phyloP scores from a whole-genome alignment of 2,797 vertebrate genomes.

The Gymnoscopelus braueri region DNA sequence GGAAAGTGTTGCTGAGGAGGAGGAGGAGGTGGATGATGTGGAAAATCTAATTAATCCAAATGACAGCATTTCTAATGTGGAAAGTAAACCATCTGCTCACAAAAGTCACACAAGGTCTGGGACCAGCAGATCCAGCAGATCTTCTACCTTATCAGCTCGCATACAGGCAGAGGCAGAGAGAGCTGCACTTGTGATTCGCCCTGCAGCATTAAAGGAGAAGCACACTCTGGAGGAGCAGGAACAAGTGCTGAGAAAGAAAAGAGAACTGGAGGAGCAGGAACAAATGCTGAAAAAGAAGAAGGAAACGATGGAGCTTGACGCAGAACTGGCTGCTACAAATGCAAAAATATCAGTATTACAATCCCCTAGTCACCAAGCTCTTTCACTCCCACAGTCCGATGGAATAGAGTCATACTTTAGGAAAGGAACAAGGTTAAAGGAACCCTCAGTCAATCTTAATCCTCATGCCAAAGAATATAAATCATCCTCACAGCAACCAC shows the following conservation, averaged over 20 bases:
- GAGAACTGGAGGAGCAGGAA: slow-evolving; percentile 3
- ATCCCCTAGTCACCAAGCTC: neutral
- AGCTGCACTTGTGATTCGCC: slow-evolving; percentile 6
- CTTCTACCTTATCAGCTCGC: slow-evolving; percentile 1
- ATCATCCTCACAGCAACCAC: neutral
- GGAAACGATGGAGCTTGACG: too few relatives aligned
- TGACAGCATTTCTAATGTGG: too few relatives aligned
- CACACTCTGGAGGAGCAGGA: slow-evolving; percentile 11
- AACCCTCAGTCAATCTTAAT: too few relatives aligned
- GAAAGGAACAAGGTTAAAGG: too few relatives aligned
- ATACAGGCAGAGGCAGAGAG: slow-evolving; percentile 16
- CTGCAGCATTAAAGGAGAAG: slow-evolving; percentile 15
- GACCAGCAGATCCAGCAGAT: neutral
- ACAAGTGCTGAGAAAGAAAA: neutral
- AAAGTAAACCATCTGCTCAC: neutral
- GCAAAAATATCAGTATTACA: slow-evolving; percentile 11
- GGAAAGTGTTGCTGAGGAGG: neutral
- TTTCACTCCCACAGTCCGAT: neutral
- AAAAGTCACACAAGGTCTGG: neutral
- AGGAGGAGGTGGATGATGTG: too few relatives aligned
- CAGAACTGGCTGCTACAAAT: slow-evolving; percentile 1
- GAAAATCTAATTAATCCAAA: too few relatives aligned
- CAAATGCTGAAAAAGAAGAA: too few relatives aligned
- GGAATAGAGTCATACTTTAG: too few relatives aligned
- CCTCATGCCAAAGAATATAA: too few relatives aligned